These are phyloP conservation scores for Panzeria rudis DNA, from an alignment of 2,888 invertebrate species.

Conservation along the genomic window DNA sequence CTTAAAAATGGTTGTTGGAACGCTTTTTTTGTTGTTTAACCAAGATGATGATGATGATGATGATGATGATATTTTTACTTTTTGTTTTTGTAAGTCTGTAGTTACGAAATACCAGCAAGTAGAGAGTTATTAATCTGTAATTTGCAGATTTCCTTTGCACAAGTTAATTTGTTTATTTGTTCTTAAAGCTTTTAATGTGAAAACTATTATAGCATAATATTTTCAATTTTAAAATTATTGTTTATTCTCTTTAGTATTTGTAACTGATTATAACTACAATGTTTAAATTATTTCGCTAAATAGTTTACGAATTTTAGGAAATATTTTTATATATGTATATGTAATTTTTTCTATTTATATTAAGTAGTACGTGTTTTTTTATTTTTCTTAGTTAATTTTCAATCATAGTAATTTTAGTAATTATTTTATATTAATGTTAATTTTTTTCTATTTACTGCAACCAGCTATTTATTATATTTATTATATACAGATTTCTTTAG, in stretches of 20 bases:
- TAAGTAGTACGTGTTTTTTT: not conserved
- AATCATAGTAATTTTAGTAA: conserved; percentile 1
- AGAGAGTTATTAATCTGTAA: no score
- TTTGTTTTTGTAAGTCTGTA: no score
- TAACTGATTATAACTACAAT: not conserved
- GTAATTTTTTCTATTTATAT: not conserved
- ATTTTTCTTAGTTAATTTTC: not conserved
- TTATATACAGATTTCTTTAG: no score
- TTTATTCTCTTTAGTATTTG: not conserved
- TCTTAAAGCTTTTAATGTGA: not conserved
- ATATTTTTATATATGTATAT: not conserved
- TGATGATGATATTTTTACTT: no score
- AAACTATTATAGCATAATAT: not conserved
- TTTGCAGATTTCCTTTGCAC: not conserved
- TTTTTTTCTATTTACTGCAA: not conserved
- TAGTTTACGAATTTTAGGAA: not conserved
- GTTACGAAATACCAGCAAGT: no score
- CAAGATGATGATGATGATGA: no score
- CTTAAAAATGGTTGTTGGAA: conserved; percentile 19
- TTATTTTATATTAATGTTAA: not conserved
- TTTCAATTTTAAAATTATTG: not conserved
- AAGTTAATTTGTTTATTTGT: not conserved
- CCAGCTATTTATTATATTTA: no score
- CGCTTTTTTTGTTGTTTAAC: no score
- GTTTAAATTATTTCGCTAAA: not conserved